Evolutionary conservation across 2,113 vertebrate genomes (phyloP).

Genomic region (Stegastes partitus): DNA sequence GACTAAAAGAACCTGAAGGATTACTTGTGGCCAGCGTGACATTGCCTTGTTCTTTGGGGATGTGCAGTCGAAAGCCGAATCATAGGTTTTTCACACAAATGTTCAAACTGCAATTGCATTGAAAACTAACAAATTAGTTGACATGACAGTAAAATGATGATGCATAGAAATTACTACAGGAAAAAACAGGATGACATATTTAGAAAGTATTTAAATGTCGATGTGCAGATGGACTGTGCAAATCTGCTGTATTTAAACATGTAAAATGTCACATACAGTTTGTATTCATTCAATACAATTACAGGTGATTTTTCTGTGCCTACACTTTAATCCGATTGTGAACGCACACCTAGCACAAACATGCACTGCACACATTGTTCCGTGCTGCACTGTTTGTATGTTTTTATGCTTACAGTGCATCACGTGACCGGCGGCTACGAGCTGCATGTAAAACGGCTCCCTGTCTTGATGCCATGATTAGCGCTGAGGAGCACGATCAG

Average conservation of each 20-base stretch:
- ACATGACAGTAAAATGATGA: neutral
- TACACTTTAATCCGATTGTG: neutral
- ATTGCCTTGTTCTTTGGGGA: neutral
- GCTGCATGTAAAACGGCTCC: constrained; percentile 50
- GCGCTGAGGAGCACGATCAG: constrained; percentile 66
- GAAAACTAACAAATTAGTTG: neutral
- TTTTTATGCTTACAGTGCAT: neutral
- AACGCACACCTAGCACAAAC: neutral
- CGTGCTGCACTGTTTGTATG: neutral
- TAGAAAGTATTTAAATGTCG: neutral
- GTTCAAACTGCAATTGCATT: neutral
- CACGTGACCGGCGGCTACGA: neutral
- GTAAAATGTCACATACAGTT: neutral
- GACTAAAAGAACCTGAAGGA: neutral
- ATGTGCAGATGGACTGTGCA: neutral
- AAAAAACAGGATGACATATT: neutral
- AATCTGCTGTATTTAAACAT: neutral
- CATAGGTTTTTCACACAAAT: neutral
- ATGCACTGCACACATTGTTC: neutral
- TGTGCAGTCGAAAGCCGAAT: neutral
- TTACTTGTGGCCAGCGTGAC: neutral
- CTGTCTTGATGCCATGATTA: constrained; percentile 61
- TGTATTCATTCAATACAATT: neutral
- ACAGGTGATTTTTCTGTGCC: neutral
- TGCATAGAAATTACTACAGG: neutral